These are phyloP conservation scores for Scleropages formosus DNA, from an alignment of 2,797 vertebrate genomes.

Conservation along the genomic window DNA sequence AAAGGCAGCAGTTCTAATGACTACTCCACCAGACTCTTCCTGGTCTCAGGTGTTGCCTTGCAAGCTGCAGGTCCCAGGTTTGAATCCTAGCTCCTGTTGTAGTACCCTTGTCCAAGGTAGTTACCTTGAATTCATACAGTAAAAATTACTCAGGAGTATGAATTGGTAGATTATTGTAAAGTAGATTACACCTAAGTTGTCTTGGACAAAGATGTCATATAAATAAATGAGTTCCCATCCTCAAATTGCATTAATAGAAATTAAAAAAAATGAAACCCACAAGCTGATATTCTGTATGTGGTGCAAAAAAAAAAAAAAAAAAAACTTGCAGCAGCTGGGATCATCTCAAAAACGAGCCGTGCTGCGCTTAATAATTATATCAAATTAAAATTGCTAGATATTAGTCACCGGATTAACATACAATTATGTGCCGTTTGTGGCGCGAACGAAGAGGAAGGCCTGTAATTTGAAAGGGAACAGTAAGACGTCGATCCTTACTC, in stretches of 20 bases:
- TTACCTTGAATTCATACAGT: no score
- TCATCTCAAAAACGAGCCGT: not conserved
- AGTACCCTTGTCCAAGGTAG: no score
- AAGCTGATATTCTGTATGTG: no score
- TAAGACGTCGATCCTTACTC: not conserved
- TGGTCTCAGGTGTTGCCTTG: no score
- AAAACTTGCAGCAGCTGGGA: not conserved
- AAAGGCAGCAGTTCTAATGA: no score
- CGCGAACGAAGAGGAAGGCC: slow-evolving; percentile 1
- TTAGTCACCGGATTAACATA: slow-evolving; percentile 27
- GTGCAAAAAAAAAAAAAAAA: not conserved
- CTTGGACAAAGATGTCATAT: not conserved
- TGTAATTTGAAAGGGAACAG: slow-evolving; percentile 21
- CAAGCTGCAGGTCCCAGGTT: no score
- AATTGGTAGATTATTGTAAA: no score
- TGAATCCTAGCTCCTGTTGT: no score
- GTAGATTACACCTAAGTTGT: no score
- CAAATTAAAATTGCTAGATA: slow-evolving; percentile 32
- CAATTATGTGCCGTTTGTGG: slow-evolving; percentile 13
- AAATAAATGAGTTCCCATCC: not conserved
- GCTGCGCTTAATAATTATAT: not conserved
- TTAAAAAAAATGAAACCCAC: not conserved
- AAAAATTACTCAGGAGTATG: no score
- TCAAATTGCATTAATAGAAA: not conserved
- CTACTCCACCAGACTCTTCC: no score